phyloP scores from a whole-genome alignment of 2,888 invertebrate species.

The Drosophila nr. fundita region DNA sequence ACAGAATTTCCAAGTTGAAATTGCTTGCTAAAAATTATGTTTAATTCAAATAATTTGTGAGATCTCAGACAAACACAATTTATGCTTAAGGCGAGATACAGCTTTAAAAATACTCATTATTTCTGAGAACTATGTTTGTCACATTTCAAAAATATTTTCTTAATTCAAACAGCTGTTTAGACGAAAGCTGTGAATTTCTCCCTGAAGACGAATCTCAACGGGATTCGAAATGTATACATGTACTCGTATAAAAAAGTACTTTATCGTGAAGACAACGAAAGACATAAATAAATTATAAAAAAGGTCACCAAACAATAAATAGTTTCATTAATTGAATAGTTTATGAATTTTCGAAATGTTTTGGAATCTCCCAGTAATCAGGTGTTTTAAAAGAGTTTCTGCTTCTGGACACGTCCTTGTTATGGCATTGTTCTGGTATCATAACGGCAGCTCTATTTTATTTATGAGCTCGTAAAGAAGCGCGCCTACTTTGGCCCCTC shows the following conservation, averaged over 20 bases:
- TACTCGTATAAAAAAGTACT: background rate
- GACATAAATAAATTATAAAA: background rate
- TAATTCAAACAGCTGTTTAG: background rate
- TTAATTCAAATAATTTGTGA: background rate
- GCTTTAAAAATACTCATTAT: background rate
- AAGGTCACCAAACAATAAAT: background rate
- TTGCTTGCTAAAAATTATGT: background rate
- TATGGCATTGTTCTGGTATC: slow-evolving; percentile 16
- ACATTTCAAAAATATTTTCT: too few relatives aligned
- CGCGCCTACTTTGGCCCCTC: slow-evolving; percentile 63
- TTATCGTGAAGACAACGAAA: background rate
- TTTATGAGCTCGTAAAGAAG: slow-evolving; percentile 72
- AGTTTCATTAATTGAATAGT: background rate
- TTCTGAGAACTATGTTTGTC: background rate
- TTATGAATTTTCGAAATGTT: background rate
- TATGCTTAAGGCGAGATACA: background rate
- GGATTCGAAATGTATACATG: too few relatives aligned
- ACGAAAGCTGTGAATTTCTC: background rate
- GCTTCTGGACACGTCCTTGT: slow-evolving; percentile 1
- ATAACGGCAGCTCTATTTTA: slow-evolving; percentile 49
- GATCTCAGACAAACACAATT: too few relatives aligned
- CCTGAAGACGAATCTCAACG: background rate
- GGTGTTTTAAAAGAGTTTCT: background rate
- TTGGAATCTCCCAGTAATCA: background rate
- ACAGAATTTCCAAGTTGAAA: background rate